Base-by-base conservation (phyloP, 1,140 invertebrate genomes). In the Ips typographus region DNA sequence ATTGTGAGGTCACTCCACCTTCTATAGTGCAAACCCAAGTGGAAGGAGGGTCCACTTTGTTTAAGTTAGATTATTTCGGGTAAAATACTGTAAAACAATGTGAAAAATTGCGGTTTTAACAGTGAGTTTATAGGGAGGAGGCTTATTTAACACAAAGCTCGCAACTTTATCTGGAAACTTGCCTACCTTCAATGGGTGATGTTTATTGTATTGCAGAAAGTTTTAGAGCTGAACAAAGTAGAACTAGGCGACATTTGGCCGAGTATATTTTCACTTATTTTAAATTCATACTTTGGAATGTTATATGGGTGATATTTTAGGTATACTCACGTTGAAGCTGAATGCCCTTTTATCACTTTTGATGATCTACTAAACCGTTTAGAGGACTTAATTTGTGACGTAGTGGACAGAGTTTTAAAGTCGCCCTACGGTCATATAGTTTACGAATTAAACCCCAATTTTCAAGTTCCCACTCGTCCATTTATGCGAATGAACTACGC, bases 111-210 rank as follows among this genome's bases (percentile, higher is more conserved):
- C 22, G 22, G 22, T 22, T 22, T 22, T 22, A 22, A 22, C 22
- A 22, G 22, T 49, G 44, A 5, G 4, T 38, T 65, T 55, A 42
- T 78, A 92, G 91, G 0, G 90, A 93, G 78, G 86, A 94, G 81
- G 96, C 97, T 1, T 99, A 92, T 82, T 83, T 99, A 38, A 99
- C 98, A 0, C 98, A 99, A 83, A 98, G 95, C 77, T 99, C 96
- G 4, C 98, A 99, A 80, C 84, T 99, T n/a, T 99, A 99, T 81
- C 84, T 99, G 75, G 98, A 99, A 85, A 99, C 98, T 0, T 95
- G 93, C 77, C 80, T 98, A 71, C 93, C 98, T 40, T 88, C 95
- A 3, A 84, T 99, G 80, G 98, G 94, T 3, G 96, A 99, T 85
- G 96, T 98, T 42, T 99, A 94, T 80, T 98, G 95, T 80, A 94